Base-by-base conservation (phyloP, 2,113 vertebrate species). In the Globicephala melas region DNA sequence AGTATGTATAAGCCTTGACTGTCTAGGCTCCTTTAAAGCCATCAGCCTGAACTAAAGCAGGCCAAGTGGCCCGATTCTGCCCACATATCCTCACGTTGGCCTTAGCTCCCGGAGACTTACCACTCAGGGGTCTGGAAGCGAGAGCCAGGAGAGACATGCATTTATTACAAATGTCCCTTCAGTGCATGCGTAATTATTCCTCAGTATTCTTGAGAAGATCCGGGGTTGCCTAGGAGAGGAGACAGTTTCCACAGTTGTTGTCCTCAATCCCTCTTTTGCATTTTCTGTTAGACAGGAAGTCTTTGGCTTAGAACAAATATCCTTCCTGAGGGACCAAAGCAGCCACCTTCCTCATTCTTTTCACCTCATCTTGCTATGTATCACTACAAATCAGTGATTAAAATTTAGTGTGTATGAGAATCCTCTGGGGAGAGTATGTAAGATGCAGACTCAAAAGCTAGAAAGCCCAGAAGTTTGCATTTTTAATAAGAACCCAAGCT, bases 151-250 rank as follows among this genome's bases (percentile, higher is more conserved):
- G 63, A 80, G 70, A 85, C 44, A 38, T 84, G 93, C 8, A 0
- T 58, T 36, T 36, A 4, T 23, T 83, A 68, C 74, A 67, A 82
- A 83, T 44, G 68, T 23, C 13, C 25, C 62, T 79, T 89, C 41
- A 14, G 5, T 12, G 53, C 28, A 14, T 53, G n/a, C 81, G 70
- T 71, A 74, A 55, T 18, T 13, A 5, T 31, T 31, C 44, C 58
- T 77, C 82, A 15, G 3, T 91, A 47, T 96, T 82, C 94, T 63
- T 47, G 82, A 36, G 60, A 91, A 53, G 31, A 31, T 71, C n/a
- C 15, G 71, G 55, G 8, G 65, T 91, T 84, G 81, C 82, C 94
- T 76, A 81, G 92, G 96, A 93, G 77, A 97, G 60, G 81, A 84
- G 84, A 50, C 15, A 25, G 4, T 47, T 87, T 90, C 74, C 38